These are phyloP conservation scores for Drosophila paulistorum DNA, from an alignment of 1,140 invertebrate genomes.

Conservation along the genomic window DNA sequence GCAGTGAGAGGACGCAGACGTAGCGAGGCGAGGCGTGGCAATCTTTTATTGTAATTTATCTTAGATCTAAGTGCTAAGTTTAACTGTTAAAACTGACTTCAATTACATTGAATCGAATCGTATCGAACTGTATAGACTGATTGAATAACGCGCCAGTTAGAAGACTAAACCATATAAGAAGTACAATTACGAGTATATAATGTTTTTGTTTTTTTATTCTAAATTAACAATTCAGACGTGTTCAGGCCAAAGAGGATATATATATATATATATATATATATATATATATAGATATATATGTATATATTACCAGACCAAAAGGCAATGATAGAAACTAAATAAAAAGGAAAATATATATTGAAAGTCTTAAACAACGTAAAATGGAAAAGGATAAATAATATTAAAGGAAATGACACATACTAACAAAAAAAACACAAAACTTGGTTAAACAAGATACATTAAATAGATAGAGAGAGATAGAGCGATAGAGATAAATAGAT, in stretches of 20 bases:
- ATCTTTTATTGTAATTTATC: constrained; percentile 31
- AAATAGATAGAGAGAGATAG: background rate
- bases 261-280: background rate
- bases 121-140: background rate
- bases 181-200: constrained; percentile 53
- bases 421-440: constrained; percentile 64
- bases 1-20: constrained; percentile 17
- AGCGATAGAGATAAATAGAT: constrained; percentile 16
- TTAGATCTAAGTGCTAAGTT: constrained; percentile 74
- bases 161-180: constrained; percentile 8
- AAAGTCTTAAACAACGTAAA: background rate
- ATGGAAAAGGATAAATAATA: constrained; percentile 30
- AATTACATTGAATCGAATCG: background rate
- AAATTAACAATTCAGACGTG: constrained; percentile 75
- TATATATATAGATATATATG: background rate
- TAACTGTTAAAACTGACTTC: constrained; percentile 43
- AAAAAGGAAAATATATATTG: too few relatives aligned
- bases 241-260: constrained; percentile 64
- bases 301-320: constrained; percentile 60
- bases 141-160: constrained; percentile 49
- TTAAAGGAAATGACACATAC: constrained; percentile 63
- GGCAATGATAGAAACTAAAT: background rate
- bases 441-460: constrained; percentile 49
- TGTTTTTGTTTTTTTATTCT: constrained; percentile 45
- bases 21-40: background rate